Evolutionary conservation across 2,797 vertebrate genomes (phyloP).

Genomic region (Enteromius mattozi): DNA sequence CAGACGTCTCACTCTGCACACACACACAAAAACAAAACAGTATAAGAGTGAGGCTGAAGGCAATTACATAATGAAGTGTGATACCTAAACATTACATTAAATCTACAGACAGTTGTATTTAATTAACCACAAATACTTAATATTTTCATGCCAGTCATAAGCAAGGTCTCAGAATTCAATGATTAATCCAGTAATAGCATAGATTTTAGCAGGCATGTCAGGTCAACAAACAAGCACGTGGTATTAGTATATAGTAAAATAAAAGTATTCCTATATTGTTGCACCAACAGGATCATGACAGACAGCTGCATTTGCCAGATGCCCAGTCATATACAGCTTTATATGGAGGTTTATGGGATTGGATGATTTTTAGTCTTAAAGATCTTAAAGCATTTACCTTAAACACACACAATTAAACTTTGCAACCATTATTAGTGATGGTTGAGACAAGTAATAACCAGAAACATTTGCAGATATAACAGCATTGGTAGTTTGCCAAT

Average conservation of each 20-base stretch:
- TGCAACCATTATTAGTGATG: conserved; percentile 8
- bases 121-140: neutral
- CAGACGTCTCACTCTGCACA: conserved; percentile 86
- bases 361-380: conserved; percentile 7
- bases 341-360: conserved; percentile 43
- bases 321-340: conserved; percentile 28
- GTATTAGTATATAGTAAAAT: neutral
- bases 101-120: neutral
- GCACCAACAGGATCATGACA: neutral
- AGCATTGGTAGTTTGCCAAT: conserved; percentile 3
- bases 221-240: neutral
- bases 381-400: conserved; percentile 16
- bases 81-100: neutral
- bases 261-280: neutral
- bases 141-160: neutral
- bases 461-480: neutral
- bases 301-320: conserved; percentile 8
- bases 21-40: neutral
- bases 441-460: neutral
- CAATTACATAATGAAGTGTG: neutral
- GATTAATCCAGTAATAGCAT: neutral
- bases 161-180: neutral
- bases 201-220: neutral
- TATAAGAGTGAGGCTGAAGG: neutral
- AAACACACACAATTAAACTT: conserved; percentile 36